These are phyloP conservation scores for Caenorhabditis latens DNA, from an alignment of 1,140 invertebrate genomes.

Conservation along the genomic window DNA sequence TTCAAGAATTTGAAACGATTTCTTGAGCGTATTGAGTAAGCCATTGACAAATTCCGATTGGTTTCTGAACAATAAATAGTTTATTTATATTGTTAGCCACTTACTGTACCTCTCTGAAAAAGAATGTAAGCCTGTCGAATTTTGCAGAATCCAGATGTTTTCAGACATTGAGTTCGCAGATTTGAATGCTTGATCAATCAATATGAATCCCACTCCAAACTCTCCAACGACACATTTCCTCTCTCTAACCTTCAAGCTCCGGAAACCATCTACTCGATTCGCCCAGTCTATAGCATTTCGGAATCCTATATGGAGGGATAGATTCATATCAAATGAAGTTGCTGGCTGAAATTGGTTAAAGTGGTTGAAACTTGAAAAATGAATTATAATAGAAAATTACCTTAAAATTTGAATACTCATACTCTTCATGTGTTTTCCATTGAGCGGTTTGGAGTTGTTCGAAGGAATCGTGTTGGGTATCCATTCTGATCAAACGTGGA, in stretches of 20 bases:
- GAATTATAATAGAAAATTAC: no score
- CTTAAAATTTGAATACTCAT: no score
- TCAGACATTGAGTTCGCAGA: not conserved
- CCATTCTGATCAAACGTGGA: no score
- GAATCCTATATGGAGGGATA: constrained; percentile 42
- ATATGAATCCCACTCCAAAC: constrained; percentile 53
- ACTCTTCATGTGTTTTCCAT: no score
- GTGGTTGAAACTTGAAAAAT: no score
- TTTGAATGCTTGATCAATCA: constrained; percentile 57
- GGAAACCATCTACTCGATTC: constrained; percentile 44
- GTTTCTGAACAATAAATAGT: not conserved
- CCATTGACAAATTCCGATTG: constrained; percentile 15
- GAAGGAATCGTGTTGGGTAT: no score
- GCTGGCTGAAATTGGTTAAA: not conserved
- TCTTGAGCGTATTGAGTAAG: not conserved
- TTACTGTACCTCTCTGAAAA: not conserved
- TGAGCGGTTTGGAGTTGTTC: no score
- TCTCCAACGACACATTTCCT: constrained; percentile 42
- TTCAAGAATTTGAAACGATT: constrained; percentile 2
- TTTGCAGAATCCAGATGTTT: constrained; percentile 53
- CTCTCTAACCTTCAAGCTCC: not conserved
- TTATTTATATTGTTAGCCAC: no score
- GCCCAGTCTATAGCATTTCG: constrained; percentile 52
- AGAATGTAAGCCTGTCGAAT: not conserved
- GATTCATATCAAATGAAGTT: constrained; percentile 11